Conservation (phyloP, 2,888 invertebrate genomes). For the Cancer borealis region DNA sequence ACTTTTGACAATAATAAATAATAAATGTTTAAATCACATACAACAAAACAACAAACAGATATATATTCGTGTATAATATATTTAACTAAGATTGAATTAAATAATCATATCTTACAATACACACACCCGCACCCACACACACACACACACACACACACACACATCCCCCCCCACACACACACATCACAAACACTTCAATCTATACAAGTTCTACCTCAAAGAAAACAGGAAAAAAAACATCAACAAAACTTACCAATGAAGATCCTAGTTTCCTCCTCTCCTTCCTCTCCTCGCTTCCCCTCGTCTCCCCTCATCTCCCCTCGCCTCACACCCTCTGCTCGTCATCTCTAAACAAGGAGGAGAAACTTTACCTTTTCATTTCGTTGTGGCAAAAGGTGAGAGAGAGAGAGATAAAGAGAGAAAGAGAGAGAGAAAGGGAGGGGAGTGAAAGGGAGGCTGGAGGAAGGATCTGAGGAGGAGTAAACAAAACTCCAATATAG, state of each 20-base stretch:
- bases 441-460: neutral
- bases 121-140: neutral
- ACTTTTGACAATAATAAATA: neutral
- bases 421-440: neutral
- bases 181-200: neutral
- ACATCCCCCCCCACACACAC: no score
- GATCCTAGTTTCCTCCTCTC: neutral
- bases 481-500: slow-evolving; percentile 1
- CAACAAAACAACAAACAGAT: no score
- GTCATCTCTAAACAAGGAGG: neutral
- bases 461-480: neutral
- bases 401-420: neutral
- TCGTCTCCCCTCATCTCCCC: no score
- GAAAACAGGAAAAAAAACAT: neutral
- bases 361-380: neutral
- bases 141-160: no score
- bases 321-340: neutral
- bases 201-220: neutral
- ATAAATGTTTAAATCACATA: neutral
- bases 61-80: no score
- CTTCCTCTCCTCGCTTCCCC: neutral
- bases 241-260: neutral
- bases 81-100: no score
- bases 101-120: neutral
- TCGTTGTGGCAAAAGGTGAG: neutral